Evolutionary conservation across 2,888 invertebrate species (phyloP).

Genomic region (Cataglyphis altisquamis): DNA sequence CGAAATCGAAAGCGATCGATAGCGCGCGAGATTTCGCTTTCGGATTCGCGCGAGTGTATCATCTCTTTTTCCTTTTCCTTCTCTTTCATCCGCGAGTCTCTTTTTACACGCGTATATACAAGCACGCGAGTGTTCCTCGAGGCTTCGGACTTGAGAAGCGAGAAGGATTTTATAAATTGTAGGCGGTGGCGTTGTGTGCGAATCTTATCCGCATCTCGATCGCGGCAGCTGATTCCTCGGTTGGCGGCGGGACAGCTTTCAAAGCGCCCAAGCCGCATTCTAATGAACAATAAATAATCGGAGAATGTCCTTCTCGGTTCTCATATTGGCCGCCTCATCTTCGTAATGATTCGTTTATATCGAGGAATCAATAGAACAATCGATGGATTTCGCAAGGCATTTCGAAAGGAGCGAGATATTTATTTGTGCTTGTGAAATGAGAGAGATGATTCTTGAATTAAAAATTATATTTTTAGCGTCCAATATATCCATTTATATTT

Average conservation of each 20-base stretch:
- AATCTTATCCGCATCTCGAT: slow-evolving; percentile 80
- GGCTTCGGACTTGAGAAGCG: slow-evolving; percentile 45
- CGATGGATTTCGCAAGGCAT: slow-evolving; percentile 35
- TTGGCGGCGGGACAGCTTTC: slow-evolving; percentile 59
- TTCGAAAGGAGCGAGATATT: background rate
- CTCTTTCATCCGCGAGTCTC: slow-evolving; percentile 14
- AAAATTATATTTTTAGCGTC: background rate
- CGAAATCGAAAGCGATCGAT: slow-evolving; percentile 42
- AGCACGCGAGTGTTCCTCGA: slow-evolving; percentile 29
- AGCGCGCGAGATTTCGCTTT: slow-evolving; percentile 61
- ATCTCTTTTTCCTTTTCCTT: slow-evolving; percentile 25
- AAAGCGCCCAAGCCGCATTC: slow-evolving; percentile 74
- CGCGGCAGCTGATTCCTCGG: slow-evolving; percentile 78
- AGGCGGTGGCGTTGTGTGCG: slow-evolving; percentile 70
- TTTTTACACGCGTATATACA: slow-evolving; percentile 2
- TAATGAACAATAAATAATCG: slow-evolving; percentile 84
- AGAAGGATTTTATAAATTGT: slow-evolving; percentile 81
- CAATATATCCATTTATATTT: background rate
- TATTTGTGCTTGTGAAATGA: background rate
- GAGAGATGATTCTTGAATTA: slow-evolving; percentile 37
- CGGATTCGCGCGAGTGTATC: slow-evolving; percentile 42
- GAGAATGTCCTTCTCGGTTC: slow-evolving; percentile 54
- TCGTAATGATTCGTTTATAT: slow-evolving; percentile 27
- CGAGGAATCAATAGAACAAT: slow-evolving; percentile 53
- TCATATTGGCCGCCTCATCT: slow-evolving; percentile 47